Evolutionary conservation across 2,797 vertebrate species (phyloP).

Genomic region (Enteromius afrohamiltoni): DNA sequence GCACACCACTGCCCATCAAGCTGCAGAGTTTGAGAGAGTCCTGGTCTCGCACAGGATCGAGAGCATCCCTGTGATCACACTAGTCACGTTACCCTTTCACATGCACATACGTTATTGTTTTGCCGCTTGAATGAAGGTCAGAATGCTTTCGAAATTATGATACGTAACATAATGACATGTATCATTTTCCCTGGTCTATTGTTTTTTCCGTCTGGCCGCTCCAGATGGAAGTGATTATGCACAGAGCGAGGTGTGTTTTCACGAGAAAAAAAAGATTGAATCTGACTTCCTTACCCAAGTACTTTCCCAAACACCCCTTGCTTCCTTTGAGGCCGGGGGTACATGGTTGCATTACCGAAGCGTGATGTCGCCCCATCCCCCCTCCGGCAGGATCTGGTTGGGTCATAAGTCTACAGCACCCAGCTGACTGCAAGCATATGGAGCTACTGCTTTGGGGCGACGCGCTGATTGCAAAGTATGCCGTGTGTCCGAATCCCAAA

Average conservation of each 20-base stretch:
- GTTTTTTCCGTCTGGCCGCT: constrained; percentile 66
- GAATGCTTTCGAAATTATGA: constrained; percentile 72
- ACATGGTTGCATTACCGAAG: constrained; percentile 46
- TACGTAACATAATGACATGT: constrained; percentile 67
- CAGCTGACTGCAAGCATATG: constrained; percentile 26
- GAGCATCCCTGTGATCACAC: constrained; percentile 32
- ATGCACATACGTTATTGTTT: constrained; percentile 61
- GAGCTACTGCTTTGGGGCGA: constrained; percentile 36
- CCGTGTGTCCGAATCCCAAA: constrained; percentile 28
- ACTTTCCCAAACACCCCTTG: constrained; percentile 62
- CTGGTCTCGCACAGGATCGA: background rate
- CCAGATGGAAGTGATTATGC: constrained; percentile 78
- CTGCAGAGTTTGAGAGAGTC: background rate
- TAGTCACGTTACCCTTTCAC: constrained; percentile 44
- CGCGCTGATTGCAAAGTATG: constrained; percentile 25
- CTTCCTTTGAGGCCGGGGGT: constrained; percentile 55
- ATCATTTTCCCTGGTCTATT: constrained; percentile 68
- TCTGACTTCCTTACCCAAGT: constrained; percentile 60
- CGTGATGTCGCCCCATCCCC: constrained; percentile 34
- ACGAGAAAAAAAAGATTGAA: constrained; percentile 43
- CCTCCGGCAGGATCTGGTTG: constrained; percentile 28
- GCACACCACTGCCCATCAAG: background rate
- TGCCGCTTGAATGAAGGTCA: constrained; percentile 60
- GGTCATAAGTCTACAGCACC: constrained; percentile 30
- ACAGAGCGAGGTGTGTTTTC: constrained; percentile 68